Evolutionary conservation across 2,113 vertebrate species (phyloP), one percentile per base, ranked within the genome.

Genomic region (Butorides virescens): DNA sequence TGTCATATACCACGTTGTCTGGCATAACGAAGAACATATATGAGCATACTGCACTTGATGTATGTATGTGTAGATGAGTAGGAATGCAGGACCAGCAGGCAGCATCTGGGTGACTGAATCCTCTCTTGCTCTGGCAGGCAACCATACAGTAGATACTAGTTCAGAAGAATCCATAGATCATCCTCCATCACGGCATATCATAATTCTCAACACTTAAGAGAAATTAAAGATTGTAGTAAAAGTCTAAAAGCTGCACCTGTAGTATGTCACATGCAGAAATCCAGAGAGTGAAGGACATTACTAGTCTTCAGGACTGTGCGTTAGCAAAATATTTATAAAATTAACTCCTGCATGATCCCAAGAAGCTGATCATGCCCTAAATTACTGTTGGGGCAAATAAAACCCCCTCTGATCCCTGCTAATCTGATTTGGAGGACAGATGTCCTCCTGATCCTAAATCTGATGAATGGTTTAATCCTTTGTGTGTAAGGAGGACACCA

Each of bases 361-460:
- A 96, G 85, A 88, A 93, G 77, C 90, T 96, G 93, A 94, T 96
- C 90, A 47, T 93, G 74, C 93, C 84, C 90, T 91, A 90, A 94
- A 93, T 97, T 96, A 91, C 78, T 96, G 74, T 79, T 92, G 78
- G 88, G 93, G 77, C 77, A 96, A 90, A 93, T 96, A 90, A 96
- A 96, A 73, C 71, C 74, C 27, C 27, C 46, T 90, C 88, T 96
- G 90, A 96, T 97, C 94, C 95, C 62, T 94, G 90, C 92, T 97
- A 96, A 96, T 96, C 94, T 96, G 81, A 82, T 70, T 95, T 96
- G 74, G 85, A 94, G 66, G 87, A 94, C 96, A 97, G 93, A 96
- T 96, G 94, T 95, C 87, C 70, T 92, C 81, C 66, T 89, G 89
- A 90, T 95, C 87, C 66, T 95, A 91, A 94, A 75, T 92, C 71